Conservation (phyloP, 2,888 invertebrate species). For the Epinotia ramella region DNA sequence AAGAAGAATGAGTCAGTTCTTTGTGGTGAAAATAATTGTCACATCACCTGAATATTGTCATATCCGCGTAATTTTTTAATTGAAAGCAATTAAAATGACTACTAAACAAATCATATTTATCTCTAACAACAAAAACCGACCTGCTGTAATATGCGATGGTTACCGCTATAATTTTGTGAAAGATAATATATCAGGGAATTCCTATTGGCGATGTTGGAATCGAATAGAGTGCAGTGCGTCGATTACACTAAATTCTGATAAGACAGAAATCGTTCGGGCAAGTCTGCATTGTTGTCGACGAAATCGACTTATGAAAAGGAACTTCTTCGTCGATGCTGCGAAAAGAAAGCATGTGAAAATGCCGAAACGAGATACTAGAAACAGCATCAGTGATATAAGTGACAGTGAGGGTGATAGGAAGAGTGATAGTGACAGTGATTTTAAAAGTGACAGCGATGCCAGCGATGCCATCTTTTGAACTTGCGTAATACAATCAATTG, state of each 20-base stretch:
- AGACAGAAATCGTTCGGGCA: not conserved
- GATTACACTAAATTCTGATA: not conserved
- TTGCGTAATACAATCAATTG: too few relatives aligned
- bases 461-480: too few relatives aligned
- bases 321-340: not conserved
- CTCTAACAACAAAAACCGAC: not conserved
- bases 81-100: not conserved
- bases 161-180: not conserved
- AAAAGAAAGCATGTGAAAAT: not conserved
- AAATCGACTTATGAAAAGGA: not conserved
- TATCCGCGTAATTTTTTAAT: not conserved
- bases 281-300: not conserved
- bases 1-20: not conserved
- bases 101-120: conserved; percentile 1
- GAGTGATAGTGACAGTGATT: not conserved
- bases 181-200: not conserved
- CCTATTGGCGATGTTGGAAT: not conserved
- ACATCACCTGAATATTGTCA: not conserved
- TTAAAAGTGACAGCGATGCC: not conserved
- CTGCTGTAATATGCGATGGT: not conserved
- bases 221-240: not conserved
- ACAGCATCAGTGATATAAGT: not conserved
- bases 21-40: not conserved
- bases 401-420: not conserved
- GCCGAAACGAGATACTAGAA: not conserved